Base-by-base conservation (phyloP, 2,888 invertebrate species). In the Xestia ashworthii region DNA sequence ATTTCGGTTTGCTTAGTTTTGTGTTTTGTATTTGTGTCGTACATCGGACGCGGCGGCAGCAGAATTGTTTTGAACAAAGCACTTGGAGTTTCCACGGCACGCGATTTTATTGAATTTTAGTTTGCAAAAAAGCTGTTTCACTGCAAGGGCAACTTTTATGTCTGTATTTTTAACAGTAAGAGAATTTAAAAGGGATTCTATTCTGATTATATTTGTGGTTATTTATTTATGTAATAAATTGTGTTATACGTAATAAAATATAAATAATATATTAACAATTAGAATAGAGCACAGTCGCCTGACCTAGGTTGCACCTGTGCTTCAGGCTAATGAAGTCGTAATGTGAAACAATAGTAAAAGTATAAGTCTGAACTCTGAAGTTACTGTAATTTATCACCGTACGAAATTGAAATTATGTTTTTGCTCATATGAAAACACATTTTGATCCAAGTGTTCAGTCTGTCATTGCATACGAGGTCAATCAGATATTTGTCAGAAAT, bases 91-190 rank as follows among this genome's bases (percentile, higher is more conserved):
- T 85, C 80, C 71, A 76, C 80, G 77, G 75, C 86, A 89, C 86
- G 82, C 83, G 81, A 83, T 86, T 85, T 85, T 85, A 88, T 89
- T 87, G 81, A 88, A 85, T 88, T 88, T 82, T 60, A 77, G 73
- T 82, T 74, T 68, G 74, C 77, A 84, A 83, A 87, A 81, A 88
- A 71, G 72, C 50, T 71, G 81, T 86, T 80, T 80, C 62, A 41
- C 74, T 78, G 73, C 64, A 82, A 84, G 80, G 72, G 69, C 73
- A 81, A 84, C 65, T 55, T 69, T 70, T 62, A 80, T 74, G 65
- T 76, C 50, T 67, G 75, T 77, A 72, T 79, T 76, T 82, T 76
- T 81, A 74, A 81, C 60, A 58, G 38, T 32, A 73, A 62, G 11
- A 32, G 65, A 77, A 73, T 75, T n/a, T n/a, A n/a, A 71, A 72